Base-by-base conservation (phyloP, 2,888 invertebrate species). In the Cyclophora albipunctata region DNA sequence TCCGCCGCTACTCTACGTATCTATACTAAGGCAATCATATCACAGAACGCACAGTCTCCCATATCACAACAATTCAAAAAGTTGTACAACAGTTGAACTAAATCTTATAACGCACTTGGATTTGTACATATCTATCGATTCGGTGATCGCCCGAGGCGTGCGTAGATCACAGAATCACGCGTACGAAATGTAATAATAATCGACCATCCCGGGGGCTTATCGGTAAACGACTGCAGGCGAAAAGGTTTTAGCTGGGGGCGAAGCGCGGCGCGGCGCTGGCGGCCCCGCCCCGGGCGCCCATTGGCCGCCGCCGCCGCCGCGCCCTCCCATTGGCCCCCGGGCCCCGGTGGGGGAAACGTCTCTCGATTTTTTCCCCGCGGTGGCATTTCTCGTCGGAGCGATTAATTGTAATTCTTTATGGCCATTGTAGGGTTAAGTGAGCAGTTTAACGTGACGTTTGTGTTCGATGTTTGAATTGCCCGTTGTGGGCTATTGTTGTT, bases 201-300 rank as follows among this genome's bases (percentile, higher is more conserved):
- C 86, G 85, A 83, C 88, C 87, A 87, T 88, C 87, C 88, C 84
- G 80, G 74, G 76, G 88, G 87, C 86, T 87, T 88, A 88, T 88
- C 88, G 78, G 82, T 80, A 87, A 83, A 88, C 87, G 87, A 88
- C 88, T 88, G 87, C 76, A 86, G 88, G 88, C 87, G 79, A 87
- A 86, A 86, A 85, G 82, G 80, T 81, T 87, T 87, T 87, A 71
- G 87, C 87, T 87, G 83, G 85, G 87, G 87, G 87, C 87, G 84
- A 88, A 86, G 81, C 82, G 73, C 70, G 71, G 78, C 68, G 78
- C 79, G 81, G 74, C 73, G 85, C 86, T 84, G 54, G 63, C 79
- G 84, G 84, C 87, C 80, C 87, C 87, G 84, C 87, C 87, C 87
- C 73, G 78, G 84, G 87, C 66, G 58, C 67, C 82, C 68, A 86